Base-by-base conservation (phyloP, 2,113 vertebrate genomes). In the Tautogolabrus adspersus region DNA sequence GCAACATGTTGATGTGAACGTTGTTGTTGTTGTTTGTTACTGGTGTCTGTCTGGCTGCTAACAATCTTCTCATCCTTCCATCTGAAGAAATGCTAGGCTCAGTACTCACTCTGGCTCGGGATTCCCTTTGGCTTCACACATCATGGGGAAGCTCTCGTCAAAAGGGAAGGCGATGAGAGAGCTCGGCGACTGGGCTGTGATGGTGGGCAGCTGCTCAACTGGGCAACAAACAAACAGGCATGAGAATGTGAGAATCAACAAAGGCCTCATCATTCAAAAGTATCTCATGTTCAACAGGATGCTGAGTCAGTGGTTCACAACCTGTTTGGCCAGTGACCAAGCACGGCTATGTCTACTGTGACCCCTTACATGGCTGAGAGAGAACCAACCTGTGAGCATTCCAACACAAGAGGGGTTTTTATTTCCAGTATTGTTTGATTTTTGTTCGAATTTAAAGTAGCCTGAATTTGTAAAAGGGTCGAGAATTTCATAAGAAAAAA, bases 161-260 rank as follows among this genome's bases (percentile, higher is more conserved):
- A 97, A 97, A 15, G 97, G 96, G 88, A 97, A 97, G 70, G 97
- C 98, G 1, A 99, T 95, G 90, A 96, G 93, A 12, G 93, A 89
- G 64, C 86, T 90, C 66, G 91, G 89, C 1, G 97, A 95, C 51
- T 97, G 96, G 55, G 94, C 95, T 0, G 88, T 96, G 89, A 99
- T 97, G 9, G 95, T 96, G 84, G 98, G 98, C 66, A 96, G 95
- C 95, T 99, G 98, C 67, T 92, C 94, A 78, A 99, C 98, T 99
- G 92, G 81, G 86, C 81, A 58, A 87, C 82, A 86, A 69, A 81
- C 73, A 76, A 72, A 37, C 26, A 83, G 13, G 37, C 54, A n/a
- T 64, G n/a, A 58, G 46, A 65, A 68, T 81, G 77, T 87, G 71
- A 75, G 52, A 78, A 49, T 44, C 62, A 54, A 71, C 74, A 64